phyloP scores from a whole-genome alignment of 2,888 invertebrate genomes.

The Drosophila percnosoma region DNA sequence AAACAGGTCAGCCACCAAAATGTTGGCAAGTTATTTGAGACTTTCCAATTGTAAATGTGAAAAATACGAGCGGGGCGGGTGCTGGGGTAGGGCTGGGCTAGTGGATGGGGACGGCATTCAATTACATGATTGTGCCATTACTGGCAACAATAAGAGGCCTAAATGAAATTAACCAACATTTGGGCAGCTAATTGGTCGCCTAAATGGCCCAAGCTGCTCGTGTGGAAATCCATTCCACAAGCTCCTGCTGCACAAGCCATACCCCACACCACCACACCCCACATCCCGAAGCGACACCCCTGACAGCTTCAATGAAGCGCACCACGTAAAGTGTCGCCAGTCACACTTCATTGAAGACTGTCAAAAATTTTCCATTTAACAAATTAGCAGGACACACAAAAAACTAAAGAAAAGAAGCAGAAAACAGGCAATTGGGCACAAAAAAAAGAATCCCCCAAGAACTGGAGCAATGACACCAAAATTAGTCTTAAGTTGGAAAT shows the following conservation, averaged over 20 bases:
- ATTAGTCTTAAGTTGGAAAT: constrained; percentile 75
- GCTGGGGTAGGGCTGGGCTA: background rate
- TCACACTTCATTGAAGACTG: constrained; percentile 77
- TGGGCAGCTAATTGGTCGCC: constrained; percentile 78
- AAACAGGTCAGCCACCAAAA: constrained; percentile 70
- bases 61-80: background rate
- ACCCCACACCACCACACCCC: no score
- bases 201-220: constrained; percentile 72
- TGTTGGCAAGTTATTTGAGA: constrained; percentile 54
- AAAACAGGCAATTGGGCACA: constrained; percentile 26
- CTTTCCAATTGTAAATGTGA: constrained; percentile 48
- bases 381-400: constrained; percentile 60
- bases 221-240: constrained; percentile 67
- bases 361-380: constrained; percentile 77
- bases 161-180: constrained; percentile 77
- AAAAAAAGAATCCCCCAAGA: constrained; percentile 23
- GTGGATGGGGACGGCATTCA: constrained; percentile 53
- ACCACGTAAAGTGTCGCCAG: constrained; percentile 69
- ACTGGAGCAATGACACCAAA: constrained; percentile 51
- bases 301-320: constrained; percentile 61
- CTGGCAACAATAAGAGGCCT: constrained; percentile 46
- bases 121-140: constrained; percentile 78
- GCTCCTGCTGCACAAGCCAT: background rate
- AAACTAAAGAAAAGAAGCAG: background rate
- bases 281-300: background rate